These are phyloP conservation scores for Novumbra hubbsi DNA, from an alignment of 2,797 vertebrate species.

Conservation along the genomic window DNA sequence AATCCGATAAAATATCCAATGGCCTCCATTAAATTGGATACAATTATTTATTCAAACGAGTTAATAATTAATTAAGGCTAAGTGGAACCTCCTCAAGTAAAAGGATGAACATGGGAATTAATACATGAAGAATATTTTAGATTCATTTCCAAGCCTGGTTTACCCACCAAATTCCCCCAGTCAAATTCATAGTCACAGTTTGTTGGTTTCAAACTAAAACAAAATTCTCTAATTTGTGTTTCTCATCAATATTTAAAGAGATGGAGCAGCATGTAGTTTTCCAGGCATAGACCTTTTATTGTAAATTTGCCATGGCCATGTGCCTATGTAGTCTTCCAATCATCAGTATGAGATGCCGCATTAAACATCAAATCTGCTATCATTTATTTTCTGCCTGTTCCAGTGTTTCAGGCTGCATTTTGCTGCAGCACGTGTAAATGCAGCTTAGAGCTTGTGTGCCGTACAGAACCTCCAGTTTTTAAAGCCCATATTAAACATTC, in stretches of 20 bases:
- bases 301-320: neutral
- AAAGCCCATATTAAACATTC: conserved; percentile 34
- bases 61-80: neutral
- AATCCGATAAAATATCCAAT: neutral
- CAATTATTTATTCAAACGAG: conserved; percentile 14
- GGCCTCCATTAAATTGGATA: neutral
- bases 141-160: neutral
- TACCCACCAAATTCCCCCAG: neutral
- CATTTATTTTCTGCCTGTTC: conserved; percentile 7
- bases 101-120: neutral
- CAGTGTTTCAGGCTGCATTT: conserved; percentile 7
- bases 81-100: neutral
- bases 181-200: neutral
- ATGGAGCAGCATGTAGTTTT: neutral
- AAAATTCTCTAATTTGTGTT: neutral
- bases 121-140: neutral
- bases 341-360: conserved; percentile 2
- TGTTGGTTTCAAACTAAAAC: neutral
- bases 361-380: neutral
- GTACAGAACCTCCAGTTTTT: conserved; percentile 36
- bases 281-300: conserved; percentile 3
- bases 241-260: conserved; percentile 12
- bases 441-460: conserved; percentile 3
- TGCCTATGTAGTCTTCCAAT: neutral
- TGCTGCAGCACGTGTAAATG: conserved; percentile 7